Base-by-base conservation (phyloP, 2,113 vertebrate species). In the Sebastes fasciatus region DNA sequence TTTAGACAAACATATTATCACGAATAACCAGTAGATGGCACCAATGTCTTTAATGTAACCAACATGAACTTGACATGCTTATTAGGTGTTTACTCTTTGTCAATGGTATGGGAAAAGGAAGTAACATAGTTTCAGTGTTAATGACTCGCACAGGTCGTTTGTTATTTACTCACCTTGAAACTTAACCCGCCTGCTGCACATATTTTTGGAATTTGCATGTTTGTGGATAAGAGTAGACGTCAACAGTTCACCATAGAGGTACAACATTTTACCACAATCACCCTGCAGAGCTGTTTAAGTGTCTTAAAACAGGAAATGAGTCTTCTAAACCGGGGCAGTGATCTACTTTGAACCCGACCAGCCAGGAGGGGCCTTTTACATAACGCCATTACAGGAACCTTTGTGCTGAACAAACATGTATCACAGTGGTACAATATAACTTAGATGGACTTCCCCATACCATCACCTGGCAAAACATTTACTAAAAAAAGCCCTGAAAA, bases 261-360 rank as follows among this genome's bases (percentile, higher is more conserved):
- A 1, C 4, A 8, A 13, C 3, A 6, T 9, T 14, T 63, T 45
- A 4, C 6, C 16, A 11, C 5, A 34, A 4, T 40, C 12, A 19
- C 11, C 10, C 60, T 55, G 57, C 34, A 77, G n/a, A 34, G 52
- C 17, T 34, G 13, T 63, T 26, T 26, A 26, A 26, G 26, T 26
- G 26, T 26, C 26, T 63, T 23, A 66, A 61, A 84, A 74, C 79
- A 82, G 86, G 89, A 90, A 88, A 16, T 73, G 5, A 17, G 8
- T 45, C 8, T 45, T 72, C 13, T 40, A 61, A 69, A 62, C 16
- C 6, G 1, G 51, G 60, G 23, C 55, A 74, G 42, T 51, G 1
- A 23, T 5, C 11, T 63, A 67, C 21, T 82, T 72, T 71, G 23
- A 85, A 75, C 23, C 16, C 17, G 71, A 6, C 17, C 46, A 17